Base-by-base conservation (phyloP, 92 coral and sea anemone genomes). In the Scolanthus callimorphus region DNA sequence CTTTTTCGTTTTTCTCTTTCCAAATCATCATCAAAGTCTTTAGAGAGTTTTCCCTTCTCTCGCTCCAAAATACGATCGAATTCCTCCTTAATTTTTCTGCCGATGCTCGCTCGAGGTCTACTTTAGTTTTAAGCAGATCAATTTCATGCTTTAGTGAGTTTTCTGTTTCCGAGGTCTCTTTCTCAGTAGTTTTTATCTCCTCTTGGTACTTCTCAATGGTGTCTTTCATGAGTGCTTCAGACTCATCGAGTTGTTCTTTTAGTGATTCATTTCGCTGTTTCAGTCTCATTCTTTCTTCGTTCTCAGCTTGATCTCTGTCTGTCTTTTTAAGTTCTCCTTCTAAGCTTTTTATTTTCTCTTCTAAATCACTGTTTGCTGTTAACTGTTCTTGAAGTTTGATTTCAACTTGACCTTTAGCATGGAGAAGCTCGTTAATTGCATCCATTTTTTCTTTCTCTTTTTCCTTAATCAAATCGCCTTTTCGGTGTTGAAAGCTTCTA, bases 121-220 rank as follows among this genome's bases (percentile, higher is more conserved):
- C 68, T 38, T 81, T 70, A 49, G 66, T 73, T 39, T 26, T 43
- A 12, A 85, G 46, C 27, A 76, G 60, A 13, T 67, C 77, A 39
- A 70, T 70, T 29, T 76, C 85, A 29, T 76, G 80, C 29, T 70
- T 67, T 17, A 82, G 64, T 29, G 75, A 70, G 57, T 71, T 76
- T 34, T 73, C 88, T 20, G 49, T 29, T 49, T 81, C 58, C 20
- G 61, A 69, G 28, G 65, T 81, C 59, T 76, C 78, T 25, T 48
- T 68, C 55, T 86, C 85, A 3, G 67, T 46, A 9, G 49, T 15
- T 21, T 62, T 57, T 34, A 82, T 69, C 57, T 81, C 70, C 2
- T 67, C 79, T 52, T 81, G 81, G 62, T 81, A 86, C 28, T 71
- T 81, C 39, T 67, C 68, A 41, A 86, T 62, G n/a, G 84, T 83